These are phyloP conservation scores for Aphrocallistes beatrix DNA, from an alignment of 37 sponge, comb jelly and placozoan genomes.

Conservation along the genomic window DNA sequence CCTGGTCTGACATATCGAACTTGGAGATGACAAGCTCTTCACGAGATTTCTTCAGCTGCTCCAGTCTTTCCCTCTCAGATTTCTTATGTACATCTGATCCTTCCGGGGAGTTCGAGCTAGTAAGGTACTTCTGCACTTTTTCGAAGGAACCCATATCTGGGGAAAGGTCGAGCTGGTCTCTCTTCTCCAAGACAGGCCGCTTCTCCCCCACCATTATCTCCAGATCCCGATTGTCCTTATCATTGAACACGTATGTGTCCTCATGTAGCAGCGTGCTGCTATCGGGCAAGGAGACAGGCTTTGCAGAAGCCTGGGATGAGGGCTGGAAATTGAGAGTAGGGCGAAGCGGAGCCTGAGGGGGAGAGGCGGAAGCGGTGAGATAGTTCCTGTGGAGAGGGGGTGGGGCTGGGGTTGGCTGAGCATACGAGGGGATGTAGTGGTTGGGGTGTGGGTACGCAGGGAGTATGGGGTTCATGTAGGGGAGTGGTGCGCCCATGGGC, in stretches of 20 bases:
- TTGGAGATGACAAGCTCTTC: neutral
- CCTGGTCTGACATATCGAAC: neutral
- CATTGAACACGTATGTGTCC: neutral
- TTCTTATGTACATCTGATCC: neutral
- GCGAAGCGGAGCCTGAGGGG: neutral
- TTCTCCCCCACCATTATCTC: neutral
- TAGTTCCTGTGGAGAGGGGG: neutral
- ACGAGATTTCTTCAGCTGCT: neutral
- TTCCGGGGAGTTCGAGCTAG: neutral
- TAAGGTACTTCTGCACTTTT: neutral
- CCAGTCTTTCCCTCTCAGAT: neutral
- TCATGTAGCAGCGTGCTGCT: neutral
- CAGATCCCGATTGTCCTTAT: constrained; percentile 3
- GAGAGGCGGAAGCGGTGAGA: neutral
- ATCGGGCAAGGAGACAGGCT: neutral
- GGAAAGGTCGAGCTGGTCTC: neutral
- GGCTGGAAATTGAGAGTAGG: neutral
- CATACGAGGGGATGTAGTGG: neutral
- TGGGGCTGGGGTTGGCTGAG: neutral
- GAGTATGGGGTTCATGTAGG: too few relatives aligned
- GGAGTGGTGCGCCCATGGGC: neutral
- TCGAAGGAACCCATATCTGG: neutral
- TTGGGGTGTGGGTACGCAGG: too few relatives aligned
- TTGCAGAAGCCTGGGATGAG: neutral
- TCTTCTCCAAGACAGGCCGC: neutral